Conservation (phyloP, 2,888 invertebrate genomes). For the Microctonus hyperodae region DNA sequence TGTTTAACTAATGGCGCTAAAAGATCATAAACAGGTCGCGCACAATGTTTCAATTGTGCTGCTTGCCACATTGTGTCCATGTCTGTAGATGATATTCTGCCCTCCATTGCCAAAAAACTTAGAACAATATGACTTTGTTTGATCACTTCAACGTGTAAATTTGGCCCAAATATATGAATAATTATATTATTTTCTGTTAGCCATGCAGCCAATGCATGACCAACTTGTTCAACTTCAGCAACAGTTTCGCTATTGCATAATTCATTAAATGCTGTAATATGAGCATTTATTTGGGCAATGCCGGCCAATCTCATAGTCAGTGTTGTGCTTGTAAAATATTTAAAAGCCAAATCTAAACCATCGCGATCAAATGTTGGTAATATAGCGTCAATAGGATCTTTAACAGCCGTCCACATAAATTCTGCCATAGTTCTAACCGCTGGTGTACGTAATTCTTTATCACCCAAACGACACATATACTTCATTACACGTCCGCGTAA, state of each 20-base stretch:
- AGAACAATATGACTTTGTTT: constrained; percentile 94
- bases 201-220: constrained; percentile 88
- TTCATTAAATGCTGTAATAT: constrained; percentile 91
- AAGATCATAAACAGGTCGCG: constrained; percentile 91
- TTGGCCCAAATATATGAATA: constrained; percentile 95
- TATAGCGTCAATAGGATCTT: constrained; percentile 88
- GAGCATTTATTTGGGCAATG: constrained; percentile 93
- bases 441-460: constrained; percentile 87
- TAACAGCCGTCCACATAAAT: constrained; percentile 95
- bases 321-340: constrained; percentile 94
- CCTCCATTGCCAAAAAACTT: constrained; percentile 92
- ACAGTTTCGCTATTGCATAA: constrained; percentile 88
- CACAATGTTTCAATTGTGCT: constrained; percentile 93
- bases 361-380: constrained; percentile 84
- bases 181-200: constrained; percentile 88
- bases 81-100: constrained; percentile 87
- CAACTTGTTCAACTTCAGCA: constrained; percentile 84
- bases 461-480: constrained; percentile 93
- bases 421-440: constrained; percentile 94
- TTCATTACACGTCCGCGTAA: constrained; percentile 85
- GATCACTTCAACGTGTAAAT: constrained; percentile 94
- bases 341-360: constrained; percentile 91
- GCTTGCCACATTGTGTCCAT: constrained; percentile 95
- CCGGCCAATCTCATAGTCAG: constrained; percentile 93
- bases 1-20: constrained; percentile 90